Evolutionary conservation across 2,888 invertebrate species (phyloP), one percentile per base, ranked within the genome.

Genomic region (Aphrophora alni): DNA sequence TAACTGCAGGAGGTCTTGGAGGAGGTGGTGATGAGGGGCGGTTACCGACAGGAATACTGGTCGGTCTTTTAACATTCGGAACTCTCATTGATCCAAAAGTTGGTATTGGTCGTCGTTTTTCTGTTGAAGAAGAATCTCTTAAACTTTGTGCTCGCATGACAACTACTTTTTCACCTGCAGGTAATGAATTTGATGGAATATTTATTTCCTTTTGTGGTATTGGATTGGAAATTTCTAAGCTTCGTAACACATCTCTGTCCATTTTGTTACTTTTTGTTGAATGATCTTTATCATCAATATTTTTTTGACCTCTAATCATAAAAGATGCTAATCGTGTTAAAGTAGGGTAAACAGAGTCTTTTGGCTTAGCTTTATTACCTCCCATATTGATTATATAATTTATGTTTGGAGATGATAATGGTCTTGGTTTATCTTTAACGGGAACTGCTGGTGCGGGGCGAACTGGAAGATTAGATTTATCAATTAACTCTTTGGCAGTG

Each of bases 71-170:
- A 0, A 89, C 88, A 0, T 90, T 90, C 0, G 92, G 90, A 0
- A 94, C 93, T 33, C 96, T 89, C 95, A 96, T 95, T 0, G 96
- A 96, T 0, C 96, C 96, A 85, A 96, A 96, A 38, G 93, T 93
- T 83, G 93, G 95, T 38, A 95, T 90, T 0, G 89, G 89, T 0
- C 94, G 92, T 86, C 93, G 91, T 21, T 89, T 90, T 0, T 88
- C 87, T 5, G 88, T 86, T 70, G 87, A 87, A 0, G 88, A 86
- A 0, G 90, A 90, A 76, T 93, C 93, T 84, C 95, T 90, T 95
- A 96, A 94, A 85, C 96, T 96, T 86, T 96, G 96, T 0, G 96
- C 93, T 77, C 96, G 90, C 88, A 93, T 93, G 0, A 95, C 93
- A 17, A 93, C 92, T 0, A 89, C 87, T 75, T 90, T 91, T 69